Conservation (phyloP, 2,113 vertebrate genomes). For the Plotosus lineatus region DNA sequence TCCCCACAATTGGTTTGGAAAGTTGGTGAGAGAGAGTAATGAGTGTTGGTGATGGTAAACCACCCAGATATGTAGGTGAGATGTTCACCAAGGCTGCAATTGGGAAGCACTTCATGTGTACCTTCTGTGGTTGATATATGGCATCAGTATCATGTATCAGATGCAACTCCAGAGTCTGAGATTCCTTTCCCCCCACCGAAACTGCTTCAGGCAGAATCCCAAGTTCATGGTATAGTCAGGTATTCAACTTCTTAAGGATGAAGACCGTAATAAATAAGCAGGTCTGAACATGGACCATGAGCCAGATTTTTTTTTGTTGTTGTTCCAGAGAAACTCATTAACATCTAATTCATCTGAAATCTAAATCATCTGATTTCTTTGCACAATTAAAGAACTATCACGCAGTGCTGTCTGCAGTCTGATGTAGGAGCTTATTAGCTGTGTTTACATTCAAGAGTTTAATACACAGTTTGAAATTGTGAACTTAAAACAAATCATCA, state of each 20-base stretch:
- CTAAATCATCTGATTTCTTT: too few relatives aligned
- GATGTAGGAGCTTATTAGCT: not conserved
- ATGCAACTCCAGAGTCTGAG: not conserved
- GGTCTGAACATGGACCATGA: not conserved
- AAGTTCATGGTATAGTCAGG: not conserved
- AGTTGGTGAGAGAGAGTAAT: too few relatives aligned
- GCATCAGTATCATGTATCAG: not conserved
- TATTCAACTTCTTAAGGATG: not conserved
- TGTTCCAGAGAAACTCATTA: not conserved
- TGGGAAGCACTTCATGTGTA: not conserved
- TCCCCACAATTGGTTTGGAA: too few relatives aligned
- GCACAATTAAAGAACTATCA: not conserved
- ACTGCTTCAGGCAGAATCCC: not conserved
- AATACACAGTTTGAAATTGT: too few relatives aligned
- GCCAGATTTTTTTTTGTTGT: not conserved
- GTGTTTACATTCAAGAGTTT: too few relatives aligned
- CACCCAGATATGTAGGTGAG: not conserved
- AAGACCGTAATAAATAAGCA: not conserved
- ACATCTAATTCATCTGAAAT: too few relatives aligned
- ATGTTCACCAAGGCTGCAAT: not conserved
- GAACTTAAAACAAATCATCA: too few relatives aligned
- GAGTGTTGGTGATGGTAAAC: not conserved
- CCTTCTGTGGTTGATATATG: not conserved
- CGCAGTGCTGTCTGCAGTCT: not conserved
- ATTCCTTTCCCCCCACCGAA: not conserved